Base-by-base conservation (phyloP, 2,113 vertebrate genomes). In the Anarhynchus alexandrinus region DNA sequence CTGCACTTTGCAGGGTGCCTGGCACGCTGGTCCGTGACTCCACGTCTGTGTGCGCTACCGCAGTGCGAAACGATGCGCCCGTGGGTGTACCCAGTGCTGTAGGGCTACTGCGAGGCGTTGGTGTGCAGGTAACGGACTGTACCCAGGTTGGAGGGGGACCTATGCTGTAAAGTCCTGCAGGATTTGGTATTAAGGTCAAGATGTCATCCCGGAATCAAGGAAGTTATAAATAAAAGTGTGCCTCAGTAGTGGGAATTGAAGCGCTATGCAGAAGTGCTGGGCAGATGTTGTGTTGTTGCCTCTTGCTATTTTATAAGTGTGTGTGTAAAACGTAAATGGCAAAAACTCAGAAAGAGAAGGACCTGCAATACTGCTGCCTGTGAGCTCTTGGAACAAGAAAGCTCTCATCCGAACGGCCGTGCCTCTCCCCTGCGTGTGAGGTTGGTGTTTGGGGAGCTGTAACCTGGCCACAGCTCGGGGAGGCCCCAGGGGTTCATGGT, bases 51-150 rank as follows among this genome's bases (percentile, higher is more conserved):
- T 34, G 72, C 9, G 17, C 74, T 32, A 3, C 79, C 4, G 47
- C 66, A 23, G 82, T 12, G 29, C 2, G 1, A 10, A 64, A 36
- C 0, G 1, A 0, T 32, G 83, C 1, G 3, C 5, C 49, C 2
- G 0, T 27, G 69, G 66, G 47, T 32, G 2, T 1, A 4, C 3
- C 49, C 88, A 15, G 26, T 12, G n/a, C 51, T 38, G 2, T 1
- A 6, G 40, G 43, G 26, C 40, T 42, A 7, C 88, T 71, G 66
- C 10, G 2, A 1, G 51, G 49, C 18, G 4, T 0, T 3, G 1
- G 7, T 11, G n/a, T 18, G 55, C 20, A 9, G n/a, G 7, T n/a
- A 5, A 6, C 2, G 2, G 26, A 2, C 57, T 49, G 45, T 2
- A 11, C 27, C 27, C 32, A 16, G 49, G 43, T 6, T 49, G 55